These are phyloP conservation scores for Myotis yumanensis DNA, from an alignment of 2,113 vertebrate species.

Conservation along the genomic window DNA sequence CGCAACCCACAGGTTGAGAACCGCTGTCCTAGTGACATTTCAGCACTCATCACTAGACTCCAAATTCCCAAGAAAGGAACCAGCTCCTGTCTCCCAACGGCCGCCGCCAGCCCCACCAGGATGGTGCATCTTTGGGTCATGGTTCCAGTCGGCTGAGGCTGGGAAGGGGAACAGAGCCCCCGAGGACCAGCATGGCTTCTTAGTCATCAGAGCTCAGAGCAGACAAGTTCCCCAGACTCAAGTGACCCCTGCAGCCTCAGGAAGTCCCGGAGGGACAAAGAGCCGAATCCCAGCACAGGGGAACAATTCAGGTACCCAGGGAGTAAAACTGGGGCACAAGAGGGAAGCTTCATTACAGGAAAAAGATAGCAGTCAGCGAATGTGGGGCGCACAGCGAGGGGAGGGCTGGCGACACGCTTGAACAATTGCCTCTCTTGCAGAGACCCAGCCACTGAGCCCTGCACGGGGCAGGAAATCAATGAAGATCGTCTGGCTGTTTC, in stretches of 20 bases:
- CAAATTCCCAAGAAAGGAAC: background rate
- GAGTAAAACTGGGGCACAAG: slow-evolving; percentile 11
- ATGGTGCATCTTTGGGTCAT: too few species aligned
- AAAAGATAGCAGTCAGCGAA: background rate
- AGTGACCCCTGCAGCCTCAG: background rate
- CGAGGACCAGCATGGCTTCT: fast-evolving
- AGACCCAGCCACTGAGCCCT: background rate
- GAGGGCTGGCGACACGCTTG: background rate
- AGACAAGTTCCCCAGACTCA: background rate
- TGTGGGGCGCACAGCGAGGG: background rate
- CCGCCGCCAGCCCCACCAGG: background rate
- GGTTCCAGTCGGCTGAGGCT: background rate
- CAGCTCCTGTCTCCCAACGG: background rate
- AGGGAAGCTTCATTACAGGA: slow-evolving; percentile 32
- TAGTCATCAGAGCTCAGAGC: too few species aligned
- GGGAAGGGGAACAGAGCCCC: background rate
- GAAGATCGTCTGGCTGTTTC: background rate
- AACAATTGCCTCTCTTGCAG: background rate
- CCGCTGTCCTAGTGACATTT: background rate
- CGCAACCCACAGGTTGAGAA: too few species aligned
- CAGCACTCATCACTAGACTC: background rate
- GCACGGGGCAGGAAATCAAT: background rate
- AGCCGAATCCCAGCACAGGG: background rate
- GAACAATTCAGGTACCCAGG: background rate
- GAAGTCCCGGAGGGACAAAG: background rate